Conservation (phyloP, 1,140 invertebrate species). For the Apis florea region DNA sequence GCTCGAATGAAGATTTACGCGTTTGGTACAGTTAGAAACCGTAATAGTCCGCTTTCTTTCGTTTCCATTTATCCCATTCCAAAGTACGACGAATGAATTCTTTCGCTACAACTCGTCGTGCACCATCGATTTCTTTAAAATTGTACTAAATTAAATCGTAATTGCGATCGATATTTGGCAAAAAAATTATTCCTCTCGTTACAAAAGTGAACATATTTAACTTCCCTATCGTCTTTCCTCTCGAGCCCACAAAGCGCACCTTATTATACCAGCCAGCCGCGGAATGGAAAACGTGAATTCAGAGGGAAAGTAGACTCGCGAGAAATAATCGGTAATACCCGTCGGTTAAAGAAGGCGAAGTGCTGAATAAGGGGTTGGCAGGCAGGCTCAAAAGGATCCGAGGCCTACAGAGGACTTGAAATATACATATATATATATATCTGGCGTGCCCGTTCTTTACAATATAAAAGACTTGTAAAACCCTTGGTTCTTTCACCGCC, state of each 20-base stretch:
- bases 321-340: conserved; percentile 61
- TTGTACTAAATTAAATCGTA: no score
- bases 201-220: conserved; percentile 20
- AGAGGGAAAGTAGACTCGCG: conserved; percentile 38
- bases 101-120: no score
- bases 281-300: conserved; percentile 37
- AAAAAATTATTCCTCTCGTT: background rate
- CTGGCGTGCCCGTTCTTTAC: conserved; percentile 39
- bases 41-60: background rate
- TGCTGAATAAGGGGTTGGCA: conserved; percentile 57
- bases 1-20: background rate
- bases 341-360: conserved; percentile 59
- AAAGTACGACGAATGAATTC: no score
- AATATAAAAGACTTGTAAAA: conserved; percentile 56
- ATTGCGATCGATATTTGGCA: no score
- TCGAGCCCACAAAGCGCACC: conserved; percentile 38
- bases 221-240: background rate
- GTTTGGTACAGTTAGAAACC: background rate
- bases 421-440: conserved; percentile 41
- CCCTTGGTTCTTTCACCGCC: conserved; percentile 23
- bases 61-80: background rate
- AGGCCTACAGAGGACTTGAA: conserved; percentile 41
- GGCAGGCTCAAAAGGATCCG: conserved; percentile 54
- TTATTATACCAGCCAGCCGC: conserved; percentile 39
- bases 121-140: no score